Evolutionary conservation across 2,113 vertebrate species (phyloP).

Genomic region (Hyla sarda): DNA sequence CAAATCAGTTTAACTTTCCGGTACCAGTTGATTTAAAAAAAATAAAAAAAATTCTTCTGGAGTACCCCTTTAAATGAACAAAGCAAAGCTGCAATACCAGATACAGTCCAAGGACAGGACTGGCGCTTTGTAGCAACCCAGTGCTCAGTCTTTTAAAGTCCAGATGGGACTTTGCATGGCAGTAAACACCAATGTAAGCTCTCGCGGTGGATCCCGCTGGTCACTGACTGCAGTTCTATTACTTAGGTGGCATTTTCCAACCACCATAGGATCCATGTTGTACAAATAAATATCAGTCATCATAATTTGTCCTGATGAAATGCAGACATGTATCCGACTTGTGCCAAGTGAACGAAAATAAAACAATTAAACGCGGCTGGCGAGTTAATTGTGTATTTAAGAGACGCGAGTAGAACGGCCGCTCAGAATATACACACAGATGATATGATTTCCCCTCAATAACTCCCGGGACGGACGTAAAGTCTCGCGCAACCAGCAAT

Average conservation of each 20-base stretch:
- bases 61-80: not conserved
- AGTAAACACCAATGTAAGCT: slow-evolving; percentile 34
- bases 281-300: slow-evolving; percentile 7
- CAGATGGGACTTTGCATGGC: slow-evolving; percentile 16
- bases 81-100: not conserved
- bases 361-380: slow-evolving; percentile 3
- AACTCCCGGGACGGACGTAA: slow-evolving; percentile 50
- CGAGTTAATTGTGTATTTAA: slow-evolving; percentile 37
- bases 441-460: slow-evolving; percentile 42
- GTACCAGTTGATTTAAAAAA: no score
- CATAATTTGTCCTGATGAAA: slow-evolving; percentile 24
- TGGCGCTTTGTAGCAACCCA: not conserved
- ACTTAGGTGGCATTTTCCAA: slow-evolving; percentile 44
- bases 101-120: not conserved
- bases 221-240: not conserved
- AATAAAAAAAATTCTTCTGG: no score
- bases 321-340: not conserved
- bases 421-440: not conserved
- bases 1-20: no score
- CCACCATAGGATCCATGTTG: not conserved
- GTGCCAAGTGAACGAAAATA: not conserved
- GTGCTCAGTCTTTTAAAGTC: slow-evolving; percentile 5
- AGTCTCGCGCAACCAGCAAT: slow-evolving; percentile 53
- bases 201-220: not conserved
- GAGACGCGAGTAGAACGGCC: slow-evolving; percentile 4